Base-by-base conservation (phyloP, 2,113 vertebrate species). In the Tachuris rubrigastra region DNA sequence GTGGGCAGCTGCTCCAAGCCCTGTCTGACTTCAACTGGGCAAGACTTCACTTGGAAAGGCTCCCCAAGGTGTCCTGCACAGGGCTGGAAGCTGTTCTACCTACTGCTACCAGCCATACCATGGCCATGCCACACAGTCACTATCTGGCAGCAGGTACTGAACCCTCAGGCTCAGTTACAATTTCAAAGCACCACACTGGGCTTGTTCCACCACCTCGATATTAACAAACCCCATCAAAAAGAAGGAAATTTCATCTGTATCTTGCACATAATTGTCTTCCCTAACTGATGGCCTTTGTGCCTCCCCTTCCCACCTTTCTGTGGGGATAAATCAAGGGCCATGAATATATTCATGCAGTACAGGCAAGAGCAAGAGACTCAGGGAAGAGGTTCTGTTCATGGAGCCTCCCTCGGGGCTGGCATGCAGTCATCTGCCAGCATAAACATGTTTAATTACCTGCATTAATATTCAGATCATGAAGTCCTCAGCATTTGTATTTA, bases 91-190 rank as follows among this genome's bases (percentile, higher is more conserved):
- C 58, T 14, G 8, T 46, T 37, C 25, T 23, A 12, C 31, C 72
- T 4, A 0, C 42, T 46, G 62, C 30, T 6, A 4, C 2, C 37
- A 15, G 35, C 27, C 11, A 9, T 5, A 3, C 16, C 1, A 0
- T 7, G 28, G 0, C 55, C 44, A 2, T 2, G 50, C 6, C 8
- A 2, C 46, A 15, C 17, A 2, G 0, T 0, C 12, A 2, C 12
- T 12, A 0, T 21, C 52, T 8, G 49, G 17, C 58, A 47, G 52
- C 67, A 23, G 52, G 12, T 44, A 75, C 16, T 2, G 0, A 4
- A 10, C 9, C 12, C 5, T 30, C 31, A 20, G 22, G 3, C 49
- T 55, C 73, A 5, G 18, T 23, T 18, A 6, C 9, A 3, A 15
- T 17, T 37, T 50, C 79, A 87, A 55, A 77, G 53, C 77, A 33